Conservation (phyloP, 2,888 invertebrate genomes). For the Helobdella robusta region DNA sequence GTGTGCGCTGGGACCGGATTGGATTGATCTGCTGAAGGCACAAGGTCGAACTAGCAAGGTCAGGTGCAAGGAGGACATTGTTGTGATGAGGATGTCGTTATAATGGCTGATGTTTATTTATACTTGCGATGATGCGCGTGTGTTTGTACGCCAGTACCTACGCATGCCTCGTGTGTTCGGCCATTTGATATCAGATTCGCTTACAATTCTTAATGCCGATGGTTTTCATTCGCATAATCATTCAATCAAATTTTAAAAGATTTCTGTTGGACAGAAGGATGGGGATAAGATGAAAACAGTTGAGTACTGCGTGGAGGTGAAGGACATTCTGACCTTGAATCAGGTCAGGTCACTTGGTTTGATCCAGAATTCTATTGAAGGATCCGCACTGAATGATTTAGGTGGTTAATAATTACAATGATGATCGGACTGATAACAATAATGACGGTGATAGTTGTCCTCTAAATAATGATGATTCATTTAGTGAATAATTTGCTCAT, state of each 20-base stretch:
- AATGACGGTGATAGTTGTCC: too few relatives aligned
- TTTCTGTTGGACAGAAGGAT: constrained; percentile 6
- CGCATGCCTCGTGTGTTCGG: too few relatives aligned
- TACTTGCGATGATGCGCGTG: too few relatives aligned
- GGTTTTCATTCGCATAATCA: too few relatives aligned
- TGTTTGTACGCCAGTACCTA: too few relatives aligned
- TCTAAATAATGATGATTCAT: too few relatives aligned
- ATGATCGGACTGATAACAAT: not conserved
- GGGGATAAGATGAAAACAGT: constrained; percentile 39
- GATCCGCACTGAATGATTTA: not conserved
- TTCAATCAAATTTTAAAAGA: not conserved
- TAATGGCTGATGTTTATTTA: not conserved
- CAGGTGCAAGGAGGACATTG: too few relatives aligned
- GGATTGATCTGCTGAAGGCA: constrained; percentile 67
- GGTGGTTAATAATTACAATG: not conserved
- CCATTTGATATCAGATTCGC: too few relatives aligned
- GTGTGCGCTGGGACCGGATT: constrained; percentile 91
- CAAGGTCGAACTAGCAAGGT: too few relatives aligned
- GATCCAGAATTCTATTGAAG: not conserved
- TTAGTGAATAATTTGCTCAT: not conserved
- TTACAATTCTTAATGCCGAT: too few relatives aligned
- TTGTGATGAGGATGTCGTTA: not conserved
- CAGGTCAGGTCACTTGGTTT: constrained; percentile 33
- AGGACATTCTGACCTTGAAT: constrained; percentile 39
- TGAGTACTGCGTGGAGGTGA: constrained; percentile 49